A percentile compares a stretch with the other conserved stretches of the same genome.
Conservation (phyloP, 2,888 invertebrate species). For the Drosophila neotestacea region DNA sequence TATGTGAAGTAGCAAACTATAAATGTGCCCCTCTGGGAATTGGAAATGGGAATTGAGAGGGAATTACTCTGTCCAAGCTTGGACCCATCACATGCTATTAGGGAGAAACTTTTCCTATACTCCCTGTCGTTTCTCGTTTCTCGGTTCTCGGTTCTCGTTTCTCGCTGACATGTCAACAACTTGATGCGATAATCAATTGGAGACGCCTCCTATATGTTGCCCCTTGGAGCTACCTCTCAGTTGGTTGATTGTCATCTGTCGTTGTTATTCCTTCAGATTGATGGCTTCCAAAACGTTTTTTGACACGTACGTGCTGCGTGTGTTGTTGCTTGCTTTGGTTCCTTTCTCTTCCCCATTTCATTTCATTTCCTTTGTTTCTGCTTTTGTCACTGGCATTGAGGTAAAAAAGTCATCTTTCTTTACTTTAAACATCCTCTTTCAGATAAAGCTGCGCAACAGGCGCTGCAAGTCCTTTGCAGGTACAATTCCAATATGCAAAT, state of each 20-base stretch:
- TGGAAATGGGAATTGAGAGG: neutral
- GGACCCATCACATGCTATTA: slow-evolving; percentile 30
- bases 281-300: slow-evolving; percentile 64
- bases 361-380: slow-evolving; percentile 33
- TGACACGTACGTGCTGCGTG: slow-evolving; percentile 54
- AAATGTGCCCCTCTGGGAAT: slow-evolving; percentile 39
- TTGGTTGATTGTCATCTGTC: slow-evolving; percentile 58
- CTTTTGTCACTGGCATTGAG: slow-evolving; percentile 20
- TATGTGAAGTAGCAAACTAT: slow-evolving; percentile 33
- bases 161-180: slow-evolving; percentile 47
- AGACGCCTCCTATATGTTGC: slow-evolving; percentile 28
- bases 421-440: neutral
- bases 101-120: slow-evolving; percentile 9
- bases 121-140: neutral
- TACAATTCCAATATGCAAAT: slow-evolving; percentile 57
- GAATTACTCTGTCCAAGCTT: slow-evolving; percentile 24
- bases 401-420: slow-evolving; percentile 1
- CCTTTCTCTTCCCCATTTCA: neutral
- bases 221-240: slow-evolving; percentile 3
- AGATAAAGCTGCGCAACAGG: slow-evolving; percentile 46
- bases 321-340: neutral
- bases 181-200: slow-evolving; percentile 69
- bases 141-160: neutral
- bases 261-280: slow-evolving; percentile 61
- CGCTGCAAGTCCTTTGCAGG: slow-evolving; percentile 19